These are phyloP conservation scores for Microtus pennsylvanicus DNA, from an alignment of 2,113 vertebrate species.

Conservation along the genomic window DNA sequence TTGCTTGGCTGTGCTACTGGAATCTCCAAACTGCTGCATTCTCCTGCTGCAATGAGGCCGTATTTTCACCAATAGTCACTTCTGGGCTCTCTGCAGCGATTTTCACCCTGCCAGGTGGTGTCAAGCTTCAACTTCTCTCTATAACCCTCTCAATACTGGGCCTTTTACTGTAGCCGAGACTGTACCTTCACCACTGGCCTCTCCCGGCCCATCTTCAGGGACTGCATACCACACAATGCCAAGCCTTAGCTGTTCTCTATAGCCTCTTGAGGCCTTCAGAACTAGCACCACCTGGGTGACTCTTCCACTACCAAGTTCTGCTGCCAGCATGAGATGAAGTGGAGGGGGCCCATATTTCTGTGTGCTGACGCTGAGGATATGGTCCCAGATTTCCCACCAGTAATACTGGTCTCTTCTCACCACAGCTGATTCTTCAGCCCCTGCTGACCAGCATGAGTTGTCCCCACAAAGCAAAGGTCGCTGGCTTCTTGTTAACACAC, in stretches of 20 bases:
- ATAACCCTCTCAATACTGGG: neutral
- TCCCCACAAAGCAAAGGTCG: neutral
- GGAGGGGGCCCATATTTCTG: neutral
- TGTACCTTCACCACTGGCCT: neutral
- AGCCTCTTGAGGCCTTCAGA: neutral
- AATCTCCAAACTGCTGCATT: neutral
- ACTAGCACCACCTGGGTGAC: neutral
- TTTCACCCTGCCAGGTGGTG: neutral
- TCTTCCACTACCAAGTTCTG: neutral
- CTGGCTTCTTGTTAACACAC: neutral
- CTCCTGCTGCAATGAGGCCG: neutral
- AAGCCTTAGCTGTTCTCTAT: neutral
- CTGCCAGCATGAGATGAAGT: neutral
- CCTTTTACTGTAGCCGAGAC: neutral
- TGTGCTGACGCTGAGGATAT: neutral
- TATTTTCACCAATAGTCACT: neutral
- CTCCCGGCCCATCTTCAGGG: neutral
- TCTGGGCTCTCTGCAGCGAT: neutral
- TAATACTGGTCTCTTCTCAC: neutral
- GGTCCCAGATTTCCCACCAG: neutral
- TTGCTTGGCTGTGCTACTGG: neutral
- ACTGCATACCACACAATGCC: neutral
- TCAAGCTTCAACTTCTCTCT: neutral
- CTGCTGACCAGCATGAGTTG: neutral
- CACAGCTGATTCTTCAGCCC: neutral